Conservation (phyloP, 2,888 invertebrate species). For the Eurytoma californica region DNA sequence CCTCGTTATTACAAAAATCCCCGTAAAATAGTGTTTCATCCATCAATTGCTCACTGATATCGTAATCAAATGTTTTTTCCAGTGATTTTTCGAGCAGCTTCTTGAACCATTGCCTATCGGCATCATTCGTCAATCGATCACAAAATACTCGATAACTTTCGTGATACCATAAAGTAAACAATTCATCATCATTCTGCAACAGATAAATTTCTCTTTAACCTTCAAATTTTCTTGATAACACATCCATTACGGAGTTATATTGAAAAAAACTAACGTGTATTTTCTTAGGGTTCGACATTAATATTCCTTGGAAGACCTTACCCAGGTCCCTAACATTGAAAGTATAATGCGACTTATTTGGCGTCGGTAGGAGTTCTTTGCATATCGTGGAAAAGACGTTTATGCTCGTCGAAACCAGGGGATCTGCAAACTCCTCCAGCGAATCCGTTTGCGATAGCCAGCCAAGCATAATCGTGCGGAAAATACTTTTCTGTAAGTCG, state of each 20-base stretch:
- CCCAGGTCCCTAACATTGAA: conserved; percentile 92
- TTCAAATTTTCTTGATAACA: not conserved
- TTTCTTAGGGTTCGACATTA: conserved; percentile 82
- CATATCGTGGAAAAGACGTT: conserved; percentile 82
- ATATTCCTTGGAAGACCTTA: conserved; percentile 87
- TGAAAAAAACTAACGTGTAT: conserved; percentile 77
- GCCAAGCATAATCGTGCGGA: conserved; percentile 82
- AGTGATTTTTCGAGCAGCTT: conserved; percentile 79
- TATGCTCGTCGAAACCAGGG: conserved; percentile 82
- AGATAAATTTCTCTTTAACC: not conserved
- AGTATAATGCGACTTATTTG: conserved; percentile 92
- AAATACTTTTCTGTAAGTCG: conserved; percentile 77
- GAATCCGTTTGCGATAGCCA: conserved; percentile 77
- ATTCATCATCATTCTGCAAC: conserved; percentile 77
- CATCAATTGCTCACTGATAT: conserved; percentile 75
- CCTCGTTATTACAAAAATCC: conserved; percentile 80
- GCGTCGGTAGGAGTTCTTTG: conserved; percentile 87
- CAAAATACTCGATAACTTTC: conserved; percentile 92
- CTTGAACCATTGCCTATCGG: conserved; percentile 86
- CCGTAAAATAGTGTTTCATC: conserved; percentile 80
- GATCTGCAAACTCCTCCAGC: conserved; percentile 66
- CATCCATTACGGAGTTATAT: not conserved
- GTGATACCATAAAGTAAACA: conserved; percentile 91
- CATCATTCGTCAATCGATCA: conserved; percentile 88
- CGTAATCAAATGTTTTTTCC: conserved; percentile 77